These are phyloP conservation scores for Typhlichthys subterraneus DNA, from an alignment of 2,797 vertebrate species.

Conservation along the genomic window DNA sequence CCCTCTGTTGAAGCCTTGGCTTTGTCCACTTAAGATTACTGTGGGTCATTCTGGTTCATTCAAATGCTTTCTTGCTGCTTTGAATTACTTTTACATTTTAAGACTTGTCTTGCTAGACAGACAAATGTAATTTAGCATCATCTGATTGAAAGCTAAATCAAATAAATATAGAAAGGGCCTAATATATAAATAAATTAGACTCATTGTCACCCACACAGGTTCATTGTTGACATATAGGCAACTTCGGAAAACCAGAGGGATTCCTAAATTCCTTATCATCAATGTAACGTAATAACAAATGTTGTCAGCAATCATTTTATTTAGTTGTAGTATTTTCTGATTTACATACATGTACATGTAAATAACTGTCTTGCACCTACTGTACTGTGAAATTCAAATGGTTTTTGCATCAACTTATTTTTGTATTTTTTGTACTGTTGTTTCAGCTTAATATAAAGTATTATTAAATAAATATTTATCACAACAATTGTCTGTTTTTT, in stretches of 20 bases:
- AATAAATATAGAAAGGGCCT: conserved; percentile 59
- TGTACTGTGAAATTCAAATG: conserved; percentile 78
- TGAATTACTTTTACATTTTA: conserved; percentile 33
- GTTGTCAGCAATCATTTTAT: conserved; percentile 16
- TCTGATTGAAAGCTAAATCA: conserved; percentile 41
- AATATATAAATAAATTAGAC: conserved; percentile 5
- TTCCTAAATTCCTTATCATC: not conserved
- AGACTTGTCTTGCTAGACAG: conserved; percentile 18
- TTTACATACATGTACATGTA: conserved; percentile 58
- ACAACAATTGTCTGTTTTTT: conserved; percentile 22
- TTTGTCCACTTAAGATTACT: conserved; percentile 50
- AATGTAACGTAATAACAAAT: not conserved
- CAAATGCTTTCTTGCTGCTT: conserved; percentile 52
- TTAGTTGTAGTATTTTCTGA: conserved; percentile 20
- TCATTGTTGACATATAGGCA: conserved; percentile 24
- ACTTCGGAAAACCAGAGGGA: conserved; percentile 8
- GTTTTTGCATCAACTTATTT: conserved; percentile 77
- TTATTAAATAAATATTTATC: conserved; percentile 44
- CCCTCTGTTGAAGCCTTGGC: conserved; percentile 48
- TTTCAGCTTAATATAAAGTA: conserved; percentile 77
- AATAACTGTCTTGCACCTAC: conserved; percentile 63
- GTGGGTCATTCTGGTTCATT: conserved; percentile 41
- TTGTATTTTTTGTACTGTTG: conserved; percentile 81
- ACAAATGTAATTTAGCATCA: conserved; percentile 40
- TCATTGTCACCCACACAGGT: conserved; percentile 10